Conservation (phyloP, 2,888 invertebrate species). For the Muscina levida region DNA sequence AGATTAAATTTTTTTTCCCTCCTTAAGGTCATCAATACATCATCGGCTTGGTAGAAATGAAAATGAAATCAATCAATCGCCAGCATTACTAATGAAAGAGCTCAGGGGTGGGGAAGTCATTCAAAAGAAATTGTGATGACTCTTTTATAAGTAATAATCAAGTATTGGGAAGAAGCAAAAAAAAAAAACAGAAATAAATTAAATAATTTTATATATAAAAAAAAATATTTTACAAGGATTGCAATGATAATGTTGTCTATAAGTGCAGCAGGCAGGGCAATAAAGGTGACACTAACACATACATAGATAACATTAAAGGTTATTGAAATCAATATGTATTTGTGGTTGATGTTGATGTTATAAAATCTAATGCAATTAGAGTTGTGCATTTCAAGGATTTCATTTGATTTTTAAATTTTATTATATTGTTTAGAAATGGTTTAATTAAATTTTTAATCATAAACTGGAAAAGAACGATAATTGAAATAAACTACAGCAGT, state of each 20-base stretch:
- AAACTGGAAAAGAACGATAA: too few relatives aligned
- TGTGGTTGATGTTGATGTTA: too few relatives aligned
- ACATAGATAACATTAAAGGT: too few relatives aligned
- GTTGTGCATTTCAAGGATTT: too few relatives aligned
- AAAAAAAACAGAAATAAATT: conserved; percentile 1
- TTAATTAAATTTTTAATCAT: too few relatives aligned
- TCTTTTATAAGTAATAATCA: conserved; percentile 22
- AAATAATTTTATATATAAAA: conserved; percentile 7
- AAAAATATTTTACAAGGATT: conserved; percentile 10
- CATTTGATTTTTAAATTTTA: too few relatives aligned
- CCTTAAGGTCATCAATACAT: conserved; percentile 26
- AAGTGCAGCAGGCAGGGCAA: too few relatives aligned
- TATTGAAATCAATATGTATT: too few relatives aligned
- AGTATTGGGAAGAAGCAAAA: background rate
- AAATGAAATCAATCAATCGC: conserved; percentile 32
- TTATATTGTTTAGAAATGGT: too few relatives aligned
- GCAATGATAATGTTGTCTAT: background rate
- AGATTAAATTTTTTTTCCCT: conserved; percentile 46
- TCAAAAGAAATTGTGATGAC: conserved; percentile 29
- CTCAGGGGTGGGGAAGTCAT: conserved; percentile 12
- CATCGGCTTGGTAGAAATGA: conserved; percentile 24
- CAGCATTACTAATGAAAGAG: background rate
- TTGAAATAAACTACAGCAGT: too few relatives aligned
- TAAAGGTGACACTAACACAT: background rate
- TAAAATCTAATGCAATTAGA: too few relatives aligned